A percentile compares a stretch with the other conserved stretches of the same genome.
Conservation (phyloP, 2,797 vertebrate species). For the Danio aesculapii region DNA sequence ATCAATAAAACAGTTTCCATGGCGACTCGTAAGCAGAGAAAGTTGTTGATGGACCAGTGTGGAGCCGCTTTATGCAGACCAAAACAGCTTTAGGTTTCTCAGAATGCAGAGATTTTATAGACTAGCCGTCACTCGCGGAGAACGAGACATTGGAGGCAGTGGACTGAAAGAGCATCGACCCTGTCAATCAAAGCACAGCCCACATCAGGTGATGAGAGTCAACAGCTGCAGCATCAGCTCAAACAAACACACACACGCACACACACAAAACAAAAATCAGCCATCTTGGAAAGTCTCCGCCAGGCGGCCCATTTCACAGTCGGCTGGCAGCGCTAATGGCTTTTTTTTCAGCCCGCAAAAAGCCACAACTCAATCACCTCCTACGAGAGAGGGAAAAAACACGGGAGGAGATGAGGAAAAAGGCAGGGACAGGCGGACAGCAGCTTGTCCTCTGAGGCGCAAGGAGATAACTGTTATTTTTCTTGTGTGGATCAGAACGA, state of each 20-base stretch:
- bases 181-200: slow-evolving; percentile 30
- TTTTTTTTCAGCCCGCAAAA: slow-evolving; percentile 69
- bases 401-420: slow-evolving; percentile 11
- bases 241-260: slow-evolving; percentile 19
- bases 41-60: slow-evolving; percentile 20
- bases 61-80: neutral
- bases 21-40: slow-evolving; percentile 3
- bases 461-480: neutral
- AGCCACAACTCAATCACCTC: slow-evolving; percentile 73
- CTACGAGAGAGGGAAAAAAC: slow-evolving; percentile 24
- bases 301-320: slow-evolving; percentile 75
- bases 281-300: slow-evolving; percentile 51
- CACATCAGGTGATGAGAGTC: slow-evolving; percentile 17
- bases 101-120: neutral
- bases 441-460: neutral
- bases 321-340: slow-evolving; percentile 74
- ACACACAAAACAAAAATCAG: slow-evolving; percentile 37
- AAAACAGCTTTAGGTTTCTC: neutral
- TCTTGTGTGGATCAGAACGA: neutral
- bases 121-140: neutral
- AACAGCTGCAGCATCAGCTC: slow-evolving; percentile 33
- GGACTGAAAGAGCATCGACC: slow-evolving; percentile 25
- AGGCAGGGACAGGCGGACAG: neutral
- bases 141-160: neutral
- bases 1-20: slow-evolving; percentile 36